A percentile compares a stretch with the other conserved stretches of the same genome.
These are phyloP conservation scores for Harpagifer antarcticus DNA, from an alignment of 2,797 vertebrate genomes.

Conservation along the genomic window DNA sequence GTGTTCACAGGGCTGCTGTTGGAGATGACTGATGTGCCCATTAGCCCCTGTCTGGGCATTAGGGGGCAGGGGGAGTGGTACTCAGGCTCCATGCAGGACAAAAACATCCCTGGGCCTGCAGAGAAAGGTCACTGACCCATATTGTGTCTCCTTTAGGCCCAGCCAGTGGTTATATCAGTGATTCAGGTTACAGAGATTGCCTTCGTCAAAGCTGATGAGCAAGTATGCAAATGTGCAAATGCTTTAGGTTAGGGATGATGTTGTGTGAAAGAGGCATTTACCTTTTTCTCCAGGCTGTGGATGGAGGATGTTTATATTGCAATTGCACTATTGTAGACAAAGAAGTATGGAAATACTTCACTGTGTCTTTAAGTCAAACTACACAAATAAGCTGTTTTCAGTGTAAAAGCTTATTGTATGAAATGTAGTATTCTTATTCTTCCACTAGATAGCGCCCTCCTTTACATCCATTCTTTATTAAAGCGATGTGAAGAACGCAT, in stretches of 20 bases:
- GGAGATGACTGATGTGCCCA: slow-evolving; percentile 81
- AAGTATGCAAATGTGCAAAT: slow-evolving; percentile 57
- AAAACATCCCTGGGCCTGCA: slow-evolving; percentile 70
- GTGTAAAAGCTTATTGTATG: background rate
- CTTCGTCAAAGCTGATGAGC: slow-evolving; percentile 65
- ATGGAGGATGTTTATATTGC: slow-evolving; percentile 23
- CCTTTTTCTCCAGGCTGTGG: slow-evolving; percentile 35
- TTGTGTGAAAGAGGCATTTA: slow-evolving; percentile 32
- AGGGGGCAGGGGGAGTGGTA: slow-evolving; percentile 34
- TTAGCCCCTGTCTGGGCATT: slow-evolving; percentile 71
- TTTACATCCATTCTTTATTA: slow-evolving; percentile 38
- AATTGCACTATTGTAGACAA: slow-evolving; percentile 6
- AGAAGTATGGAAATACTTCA: slow-evolving; percentile 5
- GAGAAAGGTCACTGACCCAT: slow-evolving; percentile 80
- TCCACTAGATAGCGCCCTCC: slow-evolving; percentile 68
- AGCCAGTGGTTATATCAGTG: slow-evolving; percentile 61
- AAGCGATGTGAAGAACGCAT: background rate
- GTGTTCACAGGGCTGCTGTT: slow-evolving; percentile 73
- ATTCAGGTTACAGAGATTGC: slow-evolving; percentile 63
- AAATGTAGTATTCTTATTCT: slow-evolving; percentile 28
- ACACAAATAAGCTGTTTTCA: background rate
- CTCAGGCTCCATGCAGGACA: slow-evolving; percentile 61
- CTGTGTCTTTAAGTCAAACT: slow-evolving; percentile 16
- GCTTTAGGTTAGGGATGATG: slow-evolving; percentile 42
- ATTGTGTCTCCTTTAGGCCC: slow-evolving; percentile 71